phyloP scores from a whole-genome alignment of 2,113 vertebrate species.

The Podilymbus podiceps region DNA sequence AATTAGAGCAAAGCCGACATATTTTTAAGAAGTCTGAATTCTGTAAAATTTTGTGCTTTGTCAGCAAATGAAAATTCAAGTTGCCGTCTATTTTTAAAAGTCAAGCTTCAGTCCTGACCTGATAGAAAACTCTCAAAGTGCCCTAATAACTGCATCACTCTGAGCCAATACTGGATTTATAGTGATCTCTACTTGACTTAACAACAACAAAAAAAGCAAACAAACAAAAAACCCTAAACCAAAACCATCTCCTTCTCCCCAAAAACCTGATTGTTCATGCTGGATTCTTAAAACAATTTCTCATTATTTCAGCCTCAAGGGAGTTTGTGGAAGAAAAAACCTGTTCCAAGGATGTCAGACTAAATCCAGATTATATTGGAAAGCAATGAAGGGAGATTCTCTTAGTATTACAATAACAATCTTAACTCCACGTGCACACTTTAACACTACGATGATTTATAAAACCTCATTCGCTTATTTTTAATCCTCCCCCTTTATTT shows the following conservation, averaged over 20 bases:
- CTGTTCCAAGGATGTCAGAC: not conserved
- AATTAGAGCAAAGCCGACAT: not conserved
- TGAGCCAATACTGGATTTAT: not conserved
- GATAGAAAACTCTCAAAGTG: not conserved
- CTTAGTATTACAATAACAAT: too few species aligned
- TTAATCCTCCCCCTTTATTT: not conserved
- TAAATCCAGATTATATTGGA: not conserved
- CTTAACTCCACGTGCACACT: not conserved
- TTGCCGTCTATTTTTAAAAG: not conserved
- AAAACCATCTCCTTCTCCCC: not conserved
- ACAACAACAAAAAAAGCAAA: not conserved
- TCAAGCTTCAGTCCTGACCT: not conserved
- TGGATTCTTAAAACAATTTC: not conserved
- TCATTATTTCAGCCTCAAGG: not conserved
- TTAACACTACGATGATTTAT: not conserved
- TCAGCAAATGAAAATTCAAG: constrained; percentile 18
- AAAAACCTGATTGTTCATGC: rapidly evolving
- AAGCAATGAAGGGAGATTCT: not conserved
- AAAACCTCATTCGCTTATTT: not conserved
- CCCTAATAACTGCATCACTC: not conserved
- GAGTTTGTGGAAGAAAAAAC: not conserved
- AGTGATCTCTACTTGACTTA: not conserved
- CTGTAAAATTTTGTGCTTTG: not conserved
- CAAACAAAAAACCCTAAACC: not conserved
- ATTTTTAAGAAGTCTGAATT: not conserved